Evolutionary conservation across 1,140 invertebrate genomes (phyloP), one percentile per base, ranked within the genome.

Genomic region (Telenomus remus): DNA sequence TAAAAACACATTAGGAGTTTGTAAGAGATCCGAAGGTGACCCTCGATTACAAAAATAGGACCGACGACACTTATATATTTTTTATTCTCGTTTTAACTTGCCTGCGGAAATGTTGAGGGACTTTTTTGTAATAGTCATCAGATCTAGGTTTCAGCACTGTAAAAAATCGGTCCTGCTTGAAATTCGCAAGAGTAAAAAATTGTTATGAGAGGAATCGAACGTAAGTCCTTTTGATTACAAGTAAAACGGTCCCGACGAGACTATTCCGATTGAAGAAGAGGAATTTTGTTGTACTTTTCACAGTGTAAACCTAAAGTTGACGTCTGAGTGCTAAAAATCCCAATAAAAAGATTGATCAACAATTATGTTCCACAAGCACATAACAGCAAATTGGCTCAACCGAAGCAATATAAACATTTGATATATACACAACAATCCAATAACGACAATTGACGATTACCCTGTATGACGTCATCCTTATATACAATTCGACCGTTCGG

Each of bases 11-110:
- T 65, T 74, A 78, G 72, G 65, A 80, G 69, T 70, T 71, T 48
- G 6, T 65, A 76, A 72, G 60, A 47, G 71, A 79, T 70, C 73
- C 77, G 73, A 73, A 76, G 66, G 69, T 55, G 13, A 59, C 60
- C 39, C 39, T 15, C 37, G 6, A 27, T 43, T 5, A 27, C 43
- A 34, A 71, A 63, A 53, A 11, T 10, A 44, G 59, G 37, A 5
- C 42, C 11, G 13, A 48, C 39, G 54, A 60, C 64, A 66, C 43
- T 56, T 43, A 13, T 11, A 65, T 65, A 43, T 55, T 33, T 11
- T 47, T 11, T 53, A 11, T 66, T 51, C 35, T 57, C 57, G 13
- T 44, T 14, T 13, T 13, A 53, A 11, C 13, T 46, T 53, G 34
- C 33, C 53, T 47, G 15, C 27, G 49, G 33, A 49, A 68, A 43